Conservation (phyloP, 1,140 invertebrate species). For the Metaphire vulgaris region DNA sequence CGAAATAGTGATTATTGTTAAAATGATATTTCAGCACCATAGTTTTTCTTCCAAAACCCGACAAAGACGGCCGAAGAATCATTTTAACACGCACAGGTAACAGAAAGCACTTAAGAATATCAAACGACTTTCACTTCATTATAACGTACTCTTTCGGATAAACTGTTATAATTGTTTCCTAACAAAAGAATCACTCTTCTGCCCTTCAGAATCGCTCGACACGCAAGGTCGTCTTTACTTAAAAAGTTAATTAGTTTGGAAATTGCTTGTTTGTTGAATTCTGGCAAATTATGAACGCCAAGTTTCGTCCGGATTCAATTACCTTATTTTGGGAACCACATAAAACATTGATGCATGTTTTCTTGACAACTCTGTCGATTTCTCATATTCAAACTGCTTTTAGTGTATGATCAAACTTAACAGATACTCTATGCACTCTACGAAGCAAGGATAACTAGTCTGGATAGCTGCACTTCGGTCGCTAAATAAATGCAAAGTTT, state of each 20-base stretch:
- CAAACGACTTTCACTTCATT: not conserved
- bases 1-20: not conserved
- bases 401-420: no score
- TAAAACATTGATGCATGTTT: no score
- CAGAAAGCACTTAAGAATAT: not conserved
- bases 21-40: not conserved
- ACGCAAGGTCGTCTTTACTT: not conserved
- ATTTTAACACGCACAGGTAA: not conserved
- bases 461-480: no score
- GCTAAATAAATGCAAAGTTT: no score
- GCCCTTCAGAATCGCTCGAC: not conserved
- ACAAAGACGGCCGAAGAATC: not conserved
- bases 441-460: no score
- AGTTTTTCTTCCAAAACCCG: not conserved
- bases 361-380: no score
- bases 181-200: not conserved
- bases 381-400: no score
- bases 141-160: not conserved
- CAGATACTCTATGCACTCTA: no score
- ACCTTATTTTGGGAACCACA: no score
- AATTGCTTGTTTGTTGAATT: no score
- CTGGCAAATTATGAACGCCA: no score
- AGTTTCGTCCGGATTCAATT: no score
- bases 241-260: not conserved
- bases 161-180: not conserved